These are phyloP conservation scores for Microcebus ravelobensis DNA, from an alignment of 2,113 vertebrate genomes.

Conservation along the genomic window DNA sequence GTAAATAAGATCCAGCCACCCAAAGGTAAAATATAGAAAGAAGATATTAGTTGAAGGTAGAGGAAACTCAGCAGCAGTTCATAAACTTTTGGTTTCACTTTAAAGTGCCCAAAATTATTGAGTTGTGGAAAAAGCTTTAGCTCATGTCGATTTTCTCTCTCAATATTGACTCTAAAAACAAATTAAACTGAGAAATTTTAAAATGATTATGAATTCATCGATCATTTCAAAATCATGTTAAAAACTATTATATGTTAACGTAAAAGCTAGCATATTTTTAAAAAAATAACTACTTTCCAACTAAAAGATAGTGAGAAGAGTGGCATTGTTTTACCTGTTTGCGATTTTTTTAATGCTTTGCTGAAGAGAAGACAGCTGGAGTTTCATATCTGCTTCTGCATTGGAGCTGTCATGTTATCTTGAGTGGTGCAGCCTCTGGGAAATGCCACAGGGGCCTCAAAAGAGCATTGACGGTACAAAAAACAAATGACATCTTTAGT, in stretches of 20 bases:
- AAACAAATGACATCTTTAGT: background rate
- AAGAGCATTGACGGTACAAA: background rate
- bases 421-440: accelerated
- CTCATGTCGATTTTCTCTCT: background rate
- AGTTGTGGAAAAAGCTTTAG: background rate
- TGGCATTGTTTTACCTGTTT: background rate
- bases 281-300: background rate
- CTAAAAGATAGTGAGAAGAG: background rate
- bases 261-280: background rate
- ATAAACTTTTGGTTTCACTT: background rate
- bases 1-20: background rate
- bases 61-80: background rate
- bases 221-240: background rate
- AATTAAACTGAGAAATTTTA: background rate
- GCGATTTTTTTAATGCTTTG: background rate
- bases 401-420: background rate
- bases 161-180: background rate
- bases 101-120: background rate
- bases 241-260: background rate
- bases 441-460: background rate
- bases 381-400: background rate
- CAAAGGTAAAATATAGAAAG: background rate
- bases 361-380: background rate
- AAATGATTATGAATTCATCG: background rate
- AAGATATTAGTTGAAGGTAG: background rate